Percentiles rank a stretch among this genome's conserved stretches.
These are phyloP conservation scores for Knipowitschia caucasica DNA, from an alignment of 2,797 vertebrate species.

Conservation along the genomic window DNA sequence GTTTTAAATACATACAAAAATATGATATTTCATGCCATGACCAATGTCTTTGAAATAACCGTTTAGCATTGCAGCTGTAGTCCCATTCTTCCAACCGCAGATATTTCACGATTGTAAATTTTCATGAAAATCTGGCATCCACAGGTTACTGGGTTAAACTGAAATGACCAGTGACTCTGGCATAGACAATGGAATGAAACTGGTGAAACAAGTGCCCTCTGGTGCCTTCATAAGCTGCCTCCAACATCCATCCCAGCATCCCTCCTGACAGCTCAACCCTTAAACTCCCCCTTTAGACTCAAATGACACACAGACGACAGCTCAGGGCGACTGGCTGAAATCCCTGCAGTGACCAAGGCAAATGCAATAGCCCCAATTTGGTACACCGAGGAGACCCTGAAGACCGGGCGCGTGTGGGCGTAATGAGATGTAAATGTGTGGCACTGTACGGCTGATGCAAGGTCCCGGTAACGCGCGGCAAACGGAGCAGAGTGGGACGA, in stretches of 20 bases:
- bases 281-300: slow-evolving; percentile 17
- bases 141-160: neutral
- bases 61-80: too few relatives aligned
- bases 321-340: neutral
- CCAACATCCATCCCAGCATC: neutral
- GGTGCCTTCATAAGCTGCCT: neutral
- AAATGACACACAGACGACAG: slow-evolving; percentile 18
- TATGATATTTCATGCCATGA: too few relatives aligned
- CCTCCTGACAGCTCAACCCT: slow-evolving; percentile 18
- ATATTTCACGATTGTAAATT: too few relatives aligned
- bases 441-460: slow-evolving; percentile 59
- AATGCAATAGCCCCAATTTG: slow-evolving; percentile 19
- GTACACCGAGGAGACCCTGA: neutral
- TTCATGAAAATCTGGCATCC: too few relatives aligned
- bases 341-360: slow-evolving; percentile 11
- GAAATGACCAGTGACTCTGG: neutral
- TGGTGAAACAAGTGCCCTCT: neutral
- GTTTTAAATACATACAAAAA: too few relatives aligned
- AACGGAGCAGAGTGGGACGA: slow-evolving; percentile 20
- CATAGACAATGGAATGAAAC: neutral
- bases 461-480: slow-evolving; percentile 35
- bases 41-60: too few relatives aligned
- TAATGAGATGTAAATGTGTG: slow-evolving; percentile 48
- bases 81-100: too few relatives aligned
- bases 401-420: slow-evolving; percentile 28